Conservation (phyloP, 2,113 vertebrate genomes). For the Syrrhaptes paradoxus region DNA sequence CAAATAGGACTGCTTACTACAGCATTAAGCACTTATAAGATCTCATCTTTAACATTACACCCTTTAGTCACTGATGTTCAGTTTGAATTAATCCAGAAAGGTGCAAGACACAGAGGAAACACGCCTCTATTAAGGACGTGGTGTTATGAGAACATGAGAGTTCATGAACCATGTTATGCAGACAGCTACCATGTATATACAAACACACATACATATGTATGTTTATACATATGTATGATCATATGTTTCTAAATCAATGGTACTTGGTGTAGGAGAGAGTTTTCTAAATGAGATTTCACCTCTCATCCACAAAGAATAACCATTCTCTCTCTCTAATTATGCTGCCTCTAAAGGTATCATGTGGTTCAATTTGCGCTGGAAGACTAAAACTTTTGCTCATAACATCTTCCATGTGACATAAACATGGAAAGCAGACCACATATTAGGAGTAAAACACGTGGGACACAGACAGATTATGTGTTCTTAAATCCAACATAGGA, state of each 20-base stretch:
- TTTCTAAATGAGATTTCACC: not conserved
- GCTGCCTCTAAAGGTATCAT: not conserved
- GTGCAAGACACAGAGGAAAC: not conserved
- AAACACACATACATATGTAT: not conserved
- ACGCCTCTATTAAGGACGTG: not conserved
- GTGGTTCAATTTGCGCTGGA: not conserved
- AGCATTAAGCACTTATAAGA: not conserved
- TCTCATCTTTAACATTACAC: not conserved
- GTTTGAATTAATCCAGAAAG: not conserved
- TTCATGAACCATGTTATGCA: not conserved
- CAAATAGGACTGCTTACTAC: not conserved
- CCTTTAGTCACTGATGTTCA: not conserved
- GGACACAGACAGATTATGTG: not conserved
- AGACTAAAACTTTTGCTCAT: not conserved
- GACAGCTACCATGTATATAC: not conserved
- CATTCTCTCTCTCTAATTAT: not conserved
- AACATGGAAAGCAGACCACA: not conserved
- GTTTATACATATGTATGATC: fast-evolving
- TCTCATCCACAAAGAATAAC: not conserved
- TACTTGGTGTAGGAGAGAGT: fast-evolving
- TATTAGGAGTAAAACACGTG: not conserved
- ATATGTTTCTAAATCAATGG: not conserved
- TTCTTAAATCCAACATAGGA: not conserved
- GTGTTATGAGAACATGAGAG: not conserved
- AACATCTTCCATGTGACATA: not conserved